Conservation (phyloP, 2,888 invertebrate genomes). For the Carterocephalus palaemon region DNA sequence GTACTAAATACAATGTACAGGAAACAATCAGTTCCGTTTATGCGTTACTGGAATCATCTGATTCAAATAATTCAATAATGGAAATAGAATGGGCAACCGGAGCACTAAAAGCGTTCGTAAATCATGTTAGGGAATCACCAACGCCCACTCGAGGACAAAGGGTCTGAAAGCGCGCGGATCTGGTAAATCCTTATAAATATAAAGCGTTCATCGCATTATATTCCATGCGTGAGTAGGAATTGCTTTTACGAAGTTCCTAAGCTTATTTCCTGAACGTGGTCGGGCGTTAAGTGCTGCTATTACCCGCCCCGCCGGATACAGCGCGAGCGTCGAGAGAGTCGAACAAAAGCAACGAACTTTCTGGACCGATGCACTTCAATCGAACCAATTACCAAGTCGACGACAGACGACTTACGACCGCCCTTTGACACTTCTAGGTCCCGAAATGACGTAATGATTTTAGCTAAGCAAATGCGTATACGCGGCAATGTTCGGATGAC, state of each 20-base stretch:
- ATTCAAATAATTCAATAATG: constrained; percentile 4
- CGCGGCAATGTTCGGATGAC: no score
- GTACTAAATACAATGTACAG: no score
- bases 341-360: constrained; percentile 64
- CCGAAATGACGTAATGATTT: constrained; percentile 3
- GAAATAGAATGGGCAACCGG: not conserved
- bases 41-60: not conserved
- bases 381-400: constrained; percentile 50
- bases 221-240: constrained; percentile 73
- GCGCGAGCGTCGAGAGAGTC: constrained; percentile 34
- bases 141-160: constrained; percentile 5
- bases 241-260: constrained; percentile 77
- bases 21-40: no score
- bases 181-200: constrained; percentile 74
- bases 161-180: constrained; percentile 40
- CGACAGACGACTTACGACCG: constrained; percentile 26
- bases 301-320: constrained; percentile 52
- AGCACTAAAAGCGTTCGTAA: constrained; percentile 14
- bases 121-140: constrained; percentile 10
- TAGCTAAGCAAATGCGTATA: no score
- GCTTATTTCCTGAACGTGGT: constrained; percentile 76
- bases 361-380: constrained; percentile 60
- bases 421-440: constrained; percentile 10
- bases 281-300: constrained; percentile 75
- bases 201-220: constrained; percentile 72